Base-by-base conservation (phyloP, 2,113 vertebrate species). In the Leucoraja erinaceus region DNA sequence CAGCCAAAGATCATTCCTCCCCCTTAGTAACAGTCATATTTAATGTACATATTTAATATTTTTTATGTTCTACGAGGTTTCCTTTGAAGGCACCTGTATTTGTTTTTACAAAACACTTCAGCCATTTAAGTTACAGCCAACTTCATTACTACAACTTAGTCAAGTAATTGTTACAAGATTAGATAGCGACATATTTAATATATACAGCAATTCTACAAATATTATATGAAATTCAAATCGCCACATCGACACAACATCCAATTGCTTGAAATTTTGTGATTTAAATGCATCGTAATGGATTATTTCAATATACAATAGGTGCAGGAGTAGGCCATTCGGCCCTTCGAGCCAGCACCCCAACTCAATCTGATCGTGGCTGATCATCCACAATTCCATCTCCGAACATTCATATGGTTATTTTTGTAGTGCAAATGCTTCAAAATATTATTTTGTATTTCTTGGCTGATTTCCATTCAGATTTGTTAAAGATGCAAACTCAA, bases 41-140 rank as follows among this genome's bases (percentile, higher is more conserved):
- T 47, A 47, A 47, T 47, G 38, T 31, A 5, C 63, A 3, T 12
- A 14, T 38, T 5, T 28, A 9, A 91, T 28, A 54, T 72, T 88
- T 31, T 66, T 8, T 31, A 88, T 54, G 20, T 72, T 91, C 22
- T 12, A 28, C 72, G 66, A 91, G 18, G 66, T 90, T 70, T 90
- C 63, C 86, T 90, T 90, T 66, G 14, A 91, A 91, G 90, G 90
- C 90, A 91, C 90, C 38, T 38, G 90, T 72, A 33, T 91, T 74
- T 72, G 1, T 91, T 91, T 54, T 12, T 12, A 25, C 22, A 66
- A 66, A 90, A 61, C 18, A 22, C 0, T 38, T 47, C 20, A 86
- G 61, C 61, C 70, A 72, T 63, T 31, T 31, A 61, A 16, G 25
- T 66, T 63, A 88, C 59, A 14, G 11, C 59, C 8, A 59, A 88